Base-by-base conservation (phyloP, 2,888 invertebrate species). In the Seira ritae region DNA sequence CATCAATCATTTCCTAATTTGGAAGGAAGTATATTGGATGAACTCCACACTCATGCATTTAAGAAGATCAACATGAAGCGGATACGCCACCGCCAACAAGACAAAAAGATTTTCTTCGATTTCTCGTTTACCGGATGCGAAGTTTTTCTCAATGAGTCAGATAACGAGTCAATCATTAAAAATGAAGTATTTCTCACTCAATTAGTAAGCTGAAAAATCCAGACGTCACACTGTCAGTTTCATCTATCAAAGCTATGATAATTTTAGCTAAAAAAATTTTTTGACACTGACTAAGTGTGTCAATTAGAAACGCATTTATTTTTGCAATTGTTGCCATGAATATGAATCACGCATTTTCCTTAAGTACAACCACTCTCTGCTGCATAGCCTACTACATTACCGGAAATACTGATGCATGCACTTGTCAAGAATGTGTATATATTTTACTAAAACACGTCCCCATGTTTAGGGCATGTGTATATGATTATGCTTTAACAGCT, bases 1-100 rank as follows among this genome's bases (percentile, higher is more conserved):
- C 65, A 66, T 74, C 23, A n/a, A 67, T 24, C 46, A 66, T 22
- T 66, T 67, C 79, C 72, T 67, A 79, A 79, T 67, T 79, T 79
- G 79, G 79, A 19, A 67, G 50, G 50, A 79, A 42, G n/a, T 15
- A n/a, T 55, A 55, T 55, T 55, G 31, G 31, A 55, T 55, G 15
- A 17, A n/a, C 12, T 2, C 3, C 2, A 55, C 15, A n/a, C 12
- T 8, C 12, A 55, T 55, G 55, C n/a, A 55, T 42, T 6, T 6
- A 42, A 6, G 12, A 42, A 42, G 12, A 42, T 8, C 6, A 55
- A 55, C 3, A 55, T 2, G 17, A 55, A 55, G 55, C 55, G 31
- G 31, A 55, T 2, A 55, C 55, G 15, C 15, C 3, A 12, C 3
- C 55, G 15, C 15, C 3, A 12, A 55, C 15, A 55, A 17, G 15